These are phyloP conservation scores for Odontophorus gujanensis DNA, from an alignment of 2,113 vertebrate genomes.

Conservation along the genomic window DNA sequence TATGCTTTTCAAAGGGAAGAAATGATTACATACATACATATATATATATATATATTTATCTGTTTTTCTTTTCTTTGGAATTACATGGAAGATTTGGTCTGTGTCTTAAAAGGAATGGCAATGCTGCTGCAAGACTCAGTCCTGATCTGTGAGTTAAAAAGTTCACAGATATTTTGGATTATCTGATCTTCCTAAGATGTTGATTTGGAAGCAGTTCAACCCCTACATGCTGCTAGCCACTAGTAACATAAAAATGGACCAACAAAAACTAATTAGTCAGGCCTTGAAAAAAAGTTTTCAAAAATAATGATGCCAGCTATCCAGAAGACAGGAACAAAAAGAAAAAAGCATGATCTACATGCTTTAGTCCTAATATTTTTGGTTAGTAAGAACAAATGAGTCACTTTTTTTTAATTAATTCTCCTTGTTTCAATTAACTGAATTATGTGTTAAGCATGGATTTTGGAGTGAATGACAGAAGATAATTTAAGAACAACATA, in stretches of 20 bases:
- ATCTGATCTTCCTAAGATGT: neutral
- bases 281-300: neutral
- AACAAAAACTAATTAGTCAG: neutral
- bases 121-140: neutral
- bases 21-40: too few species aligned
- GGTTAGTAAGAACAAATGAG: neutral
- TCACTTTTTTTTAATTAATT: conserved; percentile 9
- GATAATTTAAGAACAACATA: neutral
- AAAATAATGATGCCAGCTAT: neutral
- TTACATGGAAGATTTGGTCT: neutral
- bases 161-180: neutral
- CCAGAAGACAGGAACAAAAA: neutral
- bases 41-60: too few species aligned
- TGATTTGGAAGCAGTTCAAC: neutral
- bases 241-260: neutral
- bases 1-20: neutral
- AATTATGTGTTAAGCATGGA: neutral
- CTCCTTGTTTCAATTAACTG: neutral
- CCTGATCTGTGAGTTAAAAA: neutral
- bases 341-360: neutral
- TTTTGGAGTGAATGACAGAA: conserved; percentile 4
- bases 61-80: neutral
- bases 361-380: neutral
- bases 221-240: too few species aligned
- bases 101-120: neutral